A percentile compares a stretch with the other conserved stretches of the same genome.
Conservation (phyloP, 2,113 vertebrate species). For the Hoplias malabaricus region DNA sequence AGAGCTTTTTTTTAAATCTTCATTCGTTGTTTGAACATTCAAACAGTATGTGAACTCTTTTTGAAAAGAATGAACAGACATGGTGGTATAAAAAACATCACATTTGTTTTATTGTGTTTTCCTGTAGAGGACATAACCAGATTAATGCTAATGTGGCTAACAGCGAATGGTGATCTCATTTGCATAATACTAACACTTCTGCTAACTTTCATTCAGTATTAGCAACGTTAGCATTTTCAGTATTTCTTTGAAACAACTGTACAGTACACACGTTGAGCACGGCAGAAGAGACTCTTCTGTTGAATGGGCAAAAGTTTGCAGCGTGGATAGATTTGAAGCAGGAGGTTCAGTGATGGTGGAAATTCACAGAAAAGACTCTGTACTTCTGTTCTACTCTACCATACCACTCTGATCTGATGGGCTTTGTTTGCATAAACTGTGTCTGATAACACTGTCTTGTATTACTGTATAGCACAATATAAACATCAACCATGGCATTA, state of each 20-base stretch:
- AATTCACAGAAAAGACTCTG: constrained; percentile 28
- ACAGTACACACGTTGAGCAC: background rate
- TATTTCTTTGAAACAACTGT: background rate
- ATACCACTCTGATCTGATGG: constrained; percentile 32
- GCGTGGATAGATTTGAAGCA: constrained; percentile 25
- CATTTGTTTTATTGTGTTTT: constrained; percentile 43
- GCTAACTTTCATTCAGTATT: background rate
- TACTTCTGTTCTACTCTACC: constrained; percentile 25
- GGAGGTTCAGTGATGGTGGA: constrained; percentile 2
- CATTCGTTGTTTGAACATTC: background rate
- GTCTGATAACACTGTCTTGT: constrained; percentile 46
- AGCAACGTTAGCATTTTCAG: background rate
- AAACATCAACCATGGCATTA: constrained; percentile 61
- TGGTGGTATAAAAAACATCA: constrained; percentile 15
- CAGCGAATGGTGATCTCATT: constrained; percentile 3
- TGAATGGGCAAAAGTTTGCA: constrained; percentile 14
- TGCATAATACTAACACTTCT: constrained; percentile 5
- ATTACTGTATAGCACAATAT: constrained; percentile 52
- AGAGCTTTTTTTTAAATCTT: too few relatives aligned
- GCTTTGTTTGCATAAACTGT: constrained; percentile 53
- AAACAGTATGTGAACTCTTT: background rate
- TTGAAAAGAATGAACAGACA: constrained; percentile 1
- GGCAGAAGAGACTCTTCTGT: constrained; percentile 10
- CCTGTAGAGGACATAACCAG: constrained; percentile 11
- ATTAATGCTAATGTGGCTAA: constrained; percentile 24